Evolutionary conservation across 1,140 invertebrate genomes (phyloP).

Genomic region (Atopsyche davidsoni): DNA sequence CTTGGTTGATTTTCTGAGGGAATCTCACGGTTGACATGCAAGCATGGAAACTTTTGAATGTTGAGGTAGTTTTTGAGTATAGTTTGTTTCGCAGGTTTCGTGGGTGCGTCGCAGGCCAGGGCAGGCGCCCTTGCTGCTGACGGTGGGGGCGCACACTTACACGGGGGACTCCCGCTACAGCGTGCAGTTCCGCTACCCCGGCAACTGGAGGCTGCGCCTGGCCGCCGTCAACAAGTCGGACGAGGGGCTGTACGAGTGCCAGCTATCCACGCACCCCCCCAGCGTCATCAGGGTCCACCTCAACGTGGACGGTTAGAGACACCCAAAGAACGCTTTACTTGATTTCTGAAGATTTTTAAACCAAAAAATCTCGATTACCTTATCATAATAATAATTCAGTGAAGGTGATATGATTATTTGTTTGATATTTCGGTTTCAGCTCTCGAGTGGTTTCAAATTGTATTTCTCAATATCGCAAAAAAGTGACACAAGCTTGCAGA

Average conservation of each 20-base stretch:
- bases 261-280: constrained; percentile 71
- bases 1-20: too few relatives aligned
- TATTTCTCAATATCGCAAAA: too few relatives aligned
- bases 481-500: too few relatives aligned
- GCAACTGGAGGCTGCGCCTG: constrained; percentile 69
- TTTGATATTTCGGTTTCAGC: too few relatives aligned
- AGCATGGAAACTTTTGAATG: background rate
- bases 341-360: too few relatives aligned
- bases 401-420: too few relatives aligned
- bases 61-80: background rate
- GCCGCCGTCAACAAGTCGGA: constrained; percentile 62
- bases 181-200: constrained; percentile 70
- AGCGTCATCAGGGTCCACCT: constrained; percentile 66
- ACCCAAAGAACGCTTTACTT: too few relatives aligned
- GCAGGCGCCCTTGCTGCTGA: constrained; percentile 60
- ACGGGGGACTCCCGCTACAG: constrained; percentile 67
- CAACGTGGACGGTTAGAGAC: constrained; percentile 66
- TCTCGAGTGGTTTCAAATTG: too few relatives aligned
- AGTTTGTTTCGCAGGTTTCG: constrained; percentile 51
- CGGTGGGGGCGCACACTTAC: constrained; percentile 63
- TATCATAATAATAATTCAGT: too few relatives aligned
- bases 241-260: constrained; percentile 69
- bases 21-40: background rate
- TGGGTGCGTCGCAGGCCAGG: constrained; percentile 62
- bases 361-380: too few relatives aligned